phyloP scores from a whole-genome alignment of 92 coral and sea anemone genomes.

The Epizoanthus rinbou region DNA sequence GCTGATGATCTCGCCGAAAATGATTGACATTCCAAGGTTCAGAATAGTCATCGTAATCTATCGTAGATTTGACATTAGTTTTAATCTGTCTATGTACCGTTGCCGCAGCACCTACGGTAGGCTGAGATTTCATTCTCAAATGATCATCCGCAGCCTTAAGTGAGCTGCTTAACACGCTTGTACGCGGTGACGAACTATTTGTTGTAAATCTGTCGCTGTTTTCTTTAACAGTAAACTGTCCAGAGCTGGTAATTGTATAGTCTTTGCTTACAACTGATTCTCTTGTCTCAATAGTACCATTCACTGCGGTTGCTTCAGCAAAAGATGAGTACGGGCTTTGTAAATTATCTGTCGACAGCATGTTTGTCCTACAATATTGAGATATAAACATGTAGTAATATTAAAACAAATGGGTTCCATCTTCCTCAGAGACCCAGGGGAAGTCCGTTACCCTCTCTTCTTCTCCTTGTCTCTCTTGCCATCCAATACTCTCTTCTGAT shows the following conservation, averaged over 20 bases:
- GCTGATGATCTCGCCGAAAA: background rate
- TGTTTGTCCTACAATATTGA: constrained; percentile 6
- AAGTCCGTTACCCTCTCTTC: too few relatives aligned
- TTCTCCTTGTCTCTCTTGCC: too few relatives aligned
- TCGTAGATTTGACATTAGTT: background rate
- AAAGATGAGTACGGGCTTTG: background rate
- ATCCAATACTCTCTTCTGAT: too few relatives aligned
- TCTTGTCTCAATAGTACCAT: background rate
- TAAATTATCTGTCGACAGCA: background rate
- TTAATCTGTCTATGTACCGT: background rate
- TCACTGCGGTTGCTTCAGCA: constrained; percentile 9
- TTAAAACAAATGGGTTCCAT: background rate
- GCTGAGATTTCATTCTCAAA: constrained; percentile 6
- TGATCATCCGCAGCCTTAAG: constrained; percentile 42
- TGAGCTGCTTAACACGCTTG: constrained; percentile 79
- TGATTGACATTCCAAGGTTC: constrained; percentile 12
- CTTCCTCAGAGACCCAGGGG: too few relatives aligned
- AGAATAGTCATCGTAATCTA: constrained; percentile 8
- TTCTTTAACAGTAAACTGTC: constrained; percentile 31
- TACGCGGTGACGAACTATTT: constrained; percentile 49
- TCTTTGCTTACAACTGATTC: constrained; percentile 30
- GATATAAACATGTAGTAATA: background rate
- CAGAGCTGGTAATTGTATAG: constrained; percentile 32
- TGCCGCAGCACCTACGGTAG: background rate
- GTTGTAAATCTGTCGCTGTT: constrained; percentile 24